Percentiles rank a stretch among this genome's conserved stretches.
Evolutionary conservation across 2,797 vertebrate genomes (phyloP).

Genomic region (Semaprochilodus insignis): DNA sequence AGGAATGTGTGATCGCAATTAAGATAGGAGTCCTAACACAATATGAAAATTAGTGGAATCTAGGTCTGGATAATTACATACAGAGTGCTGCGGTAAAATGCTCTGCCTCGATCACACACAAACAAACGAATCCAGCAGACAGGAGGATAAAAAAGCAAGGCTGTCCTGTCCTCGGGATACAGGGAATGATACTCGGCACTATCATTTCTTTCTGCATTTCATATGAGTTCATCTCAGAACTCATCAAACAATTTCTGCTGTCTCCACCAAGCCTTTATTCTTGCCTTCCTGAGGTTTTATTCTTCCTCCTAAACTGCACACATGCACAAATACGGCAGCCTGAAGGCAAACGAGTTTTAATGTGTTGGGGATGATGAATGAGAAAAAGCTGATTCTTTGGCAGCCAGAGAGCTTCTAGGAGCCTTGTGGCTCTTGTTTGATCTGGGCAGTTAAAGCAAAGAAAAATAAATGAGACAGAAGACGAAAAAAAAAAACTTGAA

Average conservation of each 20-base stretch:
- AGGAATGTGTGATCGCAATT: conserved; percentile 79
- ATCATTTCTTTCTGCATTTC: conserved; percentile 61
- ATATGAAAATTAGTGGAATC: conserved; percentile 64
- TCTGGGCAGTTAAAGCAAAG: conserved; percentile 72
- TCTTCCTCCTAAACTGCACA: conserved; percentile 66
- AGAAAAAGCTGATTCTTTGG: conserved; percentile 73
- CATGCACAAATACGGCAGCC: conserved; percentile 66
- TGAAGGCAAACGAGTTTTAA: conserved; percentile 79
- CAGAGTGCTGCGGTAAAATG: conserved; percentile 66
- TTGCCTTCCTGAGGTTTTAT: conserved; percentile 65
- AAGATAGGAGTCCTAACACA: conserved; percentile 74
- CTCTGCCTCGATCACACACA: conserved; percentile 61
- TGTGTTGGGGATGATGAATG: conserved; percentile 79
- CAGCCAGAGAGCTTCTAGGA: conserved; percentile 76
- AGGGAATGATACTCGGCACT: conserved; percentile 68
- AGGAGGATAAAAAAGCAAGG: conserved; percentile 67
- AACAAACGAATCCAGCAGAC: conserved; percentile 56
- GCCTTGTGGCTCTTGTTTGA: conserved; percentile 79
- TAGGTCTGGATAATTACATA: conserved; percentile 71
- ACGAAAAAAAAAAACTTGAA: conserved; percentile 52
- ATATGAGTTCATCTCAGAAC: conserved; percentile 70
- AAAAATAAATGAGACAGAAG: conserved; percentile 55
- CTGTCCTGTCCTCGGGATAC: conserved; percentile 61
- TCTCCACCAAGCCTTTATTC: conserved; percentile 66
- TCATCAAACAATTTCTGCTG: conserved; percentile 75